Evolutionary conservation across 2,113 vertebrate species (phyloP).

Genomic region (Aspidoscelis tigris): DNA sequence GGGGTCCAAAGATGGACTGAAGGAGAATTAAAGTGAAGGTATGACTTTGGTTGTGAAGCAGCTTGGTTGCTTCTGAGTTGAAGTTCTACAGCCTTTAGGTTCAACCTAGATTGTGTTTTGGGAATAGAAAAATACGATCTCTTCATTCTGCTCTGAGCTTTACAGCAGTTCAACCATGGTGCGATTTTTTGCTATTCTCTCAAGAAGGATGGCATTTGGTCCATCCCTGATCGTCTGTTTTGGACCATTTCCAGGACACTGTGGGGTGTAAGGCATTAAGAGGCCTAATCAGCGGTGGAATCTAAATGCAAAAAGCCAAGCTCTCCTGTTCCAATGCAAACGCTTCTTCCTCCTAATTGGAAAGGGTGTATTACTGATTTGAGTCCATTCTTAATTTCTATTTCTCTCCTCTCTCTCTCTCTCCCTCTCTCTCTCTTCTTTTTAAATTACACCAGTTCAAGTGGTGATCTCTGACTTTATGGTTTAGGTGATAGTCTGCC

Average conservation of each 20-base stretch:
- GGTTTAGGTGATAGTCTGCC: not conserved
- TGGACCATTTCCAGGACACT: not conserved
- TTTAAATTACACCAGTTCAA: not conserved
- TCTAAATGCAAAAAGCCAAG: not conserved
- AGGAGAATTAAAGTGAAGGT: too few species aligned
- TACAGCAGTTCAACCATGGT: not conserved
- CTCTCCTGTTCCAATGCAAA: not conserved
- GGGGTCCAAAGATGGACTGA: too few species aligned
- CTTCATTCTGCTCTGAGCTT: not conserved
- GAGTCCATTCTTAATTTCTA: not conserved
- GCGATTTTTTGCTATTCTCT: not conserved
- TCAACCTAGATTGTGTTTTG: not conserved
- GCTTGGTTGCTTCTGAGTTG: not conserved
- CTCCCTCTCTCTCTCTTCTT: not conserved
- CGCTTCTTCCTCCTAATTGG: not conserved
- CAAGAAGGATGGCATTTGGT: not conserved
- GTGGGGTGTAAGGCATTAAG: not conserved
- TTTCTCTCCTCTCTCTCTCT: too few species aligned
- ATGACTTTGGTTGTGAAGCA: too few species aligned
- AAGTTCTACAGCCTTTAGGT: not conserved
- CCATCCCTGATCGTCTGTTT: not conserved
- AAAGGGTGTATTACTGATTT: not conserved
- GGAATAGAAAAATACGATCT: too few species aligned
- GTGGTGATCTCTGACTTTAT: not conserved
- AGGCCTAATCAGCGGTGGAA: not conserved